A percentile compares a stretch with the other conserved stretches of the same genome.
Evolutionary conservation across 1,140 invertebrate species (phyloP).

Genomic region (Tetragonula clypearis): DNA sequence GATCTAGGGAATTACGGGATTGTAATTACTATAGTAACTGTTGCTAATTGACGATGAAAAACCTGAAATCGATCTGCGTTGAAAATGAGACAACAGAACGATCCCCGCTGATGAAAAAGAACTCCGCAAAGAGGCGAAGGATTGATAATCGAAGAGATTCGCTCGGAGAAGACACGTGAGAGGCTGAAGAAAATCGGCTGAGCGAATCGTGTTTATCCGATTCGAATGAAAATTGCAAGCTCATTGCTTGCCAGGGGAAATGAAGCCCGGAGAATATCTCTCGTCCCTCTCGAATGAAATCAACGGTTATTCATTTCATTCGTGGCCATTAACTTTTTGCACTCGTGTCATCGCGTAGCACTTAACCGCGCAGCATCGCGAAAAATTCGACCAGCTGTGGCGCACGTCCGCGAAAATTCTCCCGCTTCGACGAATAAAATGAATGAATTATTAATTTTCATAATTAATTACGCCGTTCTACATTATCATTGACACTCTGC

Average conservation of each 20-base stretch:
- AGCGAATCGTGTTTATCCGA: background rate
- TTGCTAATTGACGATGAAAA: no score
- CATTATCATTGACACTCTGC: background rate
- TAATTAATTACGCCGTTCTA: background rate
- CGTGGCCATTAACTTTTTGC: slow-evolving; percentile 11
- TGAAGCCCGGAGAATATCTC: background rate
- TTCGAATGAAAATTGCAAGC: slow-evolving; percentile 2
- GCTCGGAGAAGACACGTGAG: background rate
- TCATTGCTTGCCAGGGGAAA: background rate
- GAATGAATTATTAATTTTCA: slow-evolving; percentile 15
- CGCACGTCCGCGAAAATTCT: no score
- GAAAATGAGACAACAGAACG: no score
- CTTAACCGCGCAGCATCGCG: no score
- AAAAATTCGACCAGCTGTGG: no score
- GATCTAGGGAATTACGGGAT: no score
- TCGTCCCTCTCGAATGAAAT: background rate
- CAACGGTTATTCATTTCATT: background rate
- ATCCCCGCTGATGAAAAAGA: no score
- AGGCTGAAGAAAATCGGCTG: background rate
- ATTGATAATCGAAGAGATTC: no score
- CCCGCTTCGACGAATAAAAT: background rate
- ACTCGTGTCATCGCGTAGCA: fast-evolving
- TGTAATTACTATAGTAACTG: no score
- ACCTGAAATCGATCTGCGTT: no score
- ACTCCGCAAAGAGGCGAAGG: no score